These are phyloP conservation scores for Drosophila virilis DNA, from an alignment of 1,140 invertebrate species.

Conservation along the genomic window DNA sequence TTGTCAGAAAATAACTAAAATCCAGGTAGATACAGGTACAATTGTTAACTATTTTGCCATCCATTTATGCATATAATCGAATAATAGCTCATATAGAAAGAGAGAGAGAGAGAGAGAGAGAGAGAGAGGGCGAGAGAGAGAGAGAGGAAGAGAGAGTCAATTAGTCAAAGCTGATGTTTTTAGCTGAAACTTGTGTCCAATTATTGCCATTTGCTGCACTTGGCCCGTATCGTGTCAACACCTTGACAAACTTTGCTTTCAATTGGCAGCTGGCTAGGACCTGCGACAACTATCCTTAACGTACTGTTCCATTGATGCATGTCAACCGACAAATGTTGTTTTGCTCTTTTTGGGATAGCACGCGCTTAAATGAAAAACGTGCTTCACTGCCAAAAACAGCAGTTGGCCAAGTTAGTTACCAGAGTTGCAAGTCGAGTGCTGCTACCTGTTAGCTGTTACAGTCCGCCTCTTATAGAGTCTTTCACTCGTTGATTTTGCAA, in stretches of 20 bases:
- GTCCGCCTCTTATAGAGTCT: conserved; percentile 43
- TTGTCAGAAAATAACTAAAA: conserved; percentile 10
- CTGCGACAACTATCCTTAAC: conserved; percentile 40
- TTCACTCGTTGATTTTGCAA: conserved; percentile 46
- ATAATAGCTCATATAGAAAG: background rate
- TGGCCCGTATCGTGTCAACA: conserved; percentile 60
- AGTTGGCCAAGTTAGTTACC: conserved; percentile 44
- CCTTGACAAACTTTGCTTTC: conserved; percentile 60
- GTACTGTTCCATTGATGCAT: conserved; percentile 56
- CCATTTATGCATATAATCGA: background rate
- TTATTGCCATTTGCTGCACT: conserved; percentile 21
- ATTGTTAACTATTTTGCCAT: conserved; percentile 15
- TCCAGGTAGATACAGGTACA: background rate
- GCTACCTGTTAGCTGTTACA: conserved; percentile 29
- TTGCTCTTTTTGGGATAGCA: conserved; percentile 48
- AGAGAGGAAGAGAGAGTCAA: background rate
- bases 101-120: too few relatives aligned
- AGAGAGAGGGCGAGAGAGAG: too few relatives aligned
- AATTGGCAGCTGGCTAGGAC: conserved; percentile 56
- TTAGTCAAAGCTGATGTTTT: background rate
- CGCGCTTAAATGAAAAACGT: conserved; percentile 75
- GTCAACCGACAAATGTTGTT: conserved; percentile 62
- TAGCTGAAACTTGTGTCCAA: background rate
- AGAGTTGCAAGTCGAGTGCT: conserved; percentile 2
- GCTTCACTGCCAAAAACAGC: conserved; percentile 30